phyloP scores from a whole-genome alignment of 2,113 vertebrate genomes.

The Zosterops hypoxanthus region DNA sequence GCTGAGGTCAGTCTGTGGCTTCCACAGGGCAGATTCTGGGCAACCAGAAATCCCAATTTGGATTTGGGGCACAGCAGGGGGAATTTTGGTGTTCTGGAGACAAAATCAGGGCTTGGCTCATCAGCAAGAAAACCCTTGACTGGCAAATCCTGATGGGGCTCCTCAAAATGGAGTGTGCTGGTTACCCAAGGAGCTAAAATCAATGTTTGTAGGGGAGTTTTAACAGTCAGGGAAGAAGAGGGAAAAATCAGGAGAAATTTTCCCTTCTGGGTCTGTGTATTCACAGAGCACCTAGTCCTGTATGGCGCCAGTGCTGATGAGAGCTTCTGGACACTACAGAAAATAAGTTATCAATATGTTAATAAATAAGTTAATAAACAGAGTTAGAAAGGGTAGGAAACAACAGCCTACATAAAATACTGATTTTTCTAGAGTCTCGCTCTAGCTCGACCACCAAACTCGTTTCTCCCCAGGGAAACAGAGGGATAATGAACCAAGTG shows the following conservation, averaged over 20 bases:
- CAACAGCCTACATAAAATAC: not conserved
- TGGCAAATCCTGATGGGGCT: not conserved
- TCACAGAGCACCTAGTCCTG: slow-evolving; percentile 33
- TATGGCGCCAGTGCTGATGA: not conserved
- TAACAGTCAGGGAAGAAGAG: not conserved
- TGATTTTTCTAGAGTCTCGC: not conserved
- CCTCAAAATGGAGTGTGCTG: not conserved
- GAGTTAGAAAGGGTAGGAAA: slow-evolving; percentile 11
- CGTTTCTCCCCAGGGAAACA: not conserved
- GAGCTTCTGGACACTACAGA: slow-evolving; percentile 8
- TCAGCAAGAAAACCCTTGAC: not conserved
- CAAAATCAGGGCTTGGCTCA: not conserved
- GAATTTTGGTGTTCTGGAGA: not conserved
- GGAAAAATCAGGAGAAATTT: not conserved
- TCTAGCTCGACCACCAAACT: slow-evolving; percentile 21
- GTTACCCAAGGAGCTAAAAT: not conserved
- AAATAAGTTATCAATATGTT: not conserved
- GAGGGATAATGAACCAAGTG: not conserved
- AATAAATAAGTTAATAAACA: slow-evolving; percentile 4
- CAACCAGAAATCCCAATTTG: not conserved
- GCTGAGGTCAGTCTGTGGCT: not conserved
- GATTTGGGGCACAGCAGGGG: not conserved
- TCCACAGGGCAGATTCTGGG: not conserved
- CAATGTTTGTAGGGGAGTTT: not conserved
- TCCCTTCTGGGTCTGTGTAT: not conserved